phyloP scores from a whole-genome alignment of 2,797 vertebrate genomes.

The Ceryle rudis region DNA sequence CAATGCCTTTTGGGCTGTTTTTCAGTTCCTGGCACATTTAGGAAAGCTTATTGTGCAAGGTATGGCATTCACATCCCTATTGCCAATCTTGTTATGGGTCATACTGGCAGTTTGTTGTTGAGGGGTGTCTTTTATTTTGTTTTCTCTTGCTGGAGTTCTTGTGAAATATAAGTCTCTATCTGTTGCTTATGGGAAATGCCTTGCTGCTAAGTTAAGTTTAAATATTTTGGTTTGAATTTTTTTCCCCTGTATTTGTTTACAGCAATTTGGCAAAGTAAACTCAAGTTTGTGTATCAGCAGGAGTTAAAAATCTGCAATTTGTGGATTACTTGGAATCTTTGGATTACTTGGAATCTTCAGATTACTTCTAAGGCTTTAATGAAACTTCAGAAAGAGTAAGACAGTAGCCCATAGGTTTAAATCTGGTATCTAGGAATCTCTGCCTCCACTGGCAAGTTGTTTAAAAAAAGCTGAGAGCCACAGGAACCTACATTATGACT shows the following conservation, averaged over 20 bases:
- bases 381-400: neutral
- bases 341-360: neutral
- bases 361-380: neutral
- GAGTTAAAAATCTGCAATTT: neutral
- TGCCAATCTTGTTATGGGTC: neutral
- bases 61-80: neutral
- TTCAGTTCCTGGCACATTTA: neutral
- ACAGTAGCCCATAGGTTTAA: neutral
- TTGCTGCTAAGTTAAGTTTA: neutral
- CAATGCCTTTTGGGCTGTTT: neutral
- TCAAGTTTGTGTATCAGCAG: neutral
- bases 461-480: neutral
- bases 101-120: neutral
- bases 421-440: neutral
- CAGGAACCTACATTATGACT: neutral
- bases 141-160: neutral
- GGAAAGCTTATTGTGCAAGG: neutral
- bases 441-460: neutral
- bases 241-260: neutral
- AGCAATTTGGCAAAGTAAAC: neutral
- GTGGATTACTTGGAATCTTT: neutral
- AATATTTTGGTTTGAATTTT: neutral
- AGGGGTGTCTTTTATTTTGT: neutral
- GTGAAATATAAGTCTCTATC: neutral
- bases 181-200: neutral